Conservation (phyloP, 2,113 vertebrate species). For the Fregetta grallaria region DNA sequence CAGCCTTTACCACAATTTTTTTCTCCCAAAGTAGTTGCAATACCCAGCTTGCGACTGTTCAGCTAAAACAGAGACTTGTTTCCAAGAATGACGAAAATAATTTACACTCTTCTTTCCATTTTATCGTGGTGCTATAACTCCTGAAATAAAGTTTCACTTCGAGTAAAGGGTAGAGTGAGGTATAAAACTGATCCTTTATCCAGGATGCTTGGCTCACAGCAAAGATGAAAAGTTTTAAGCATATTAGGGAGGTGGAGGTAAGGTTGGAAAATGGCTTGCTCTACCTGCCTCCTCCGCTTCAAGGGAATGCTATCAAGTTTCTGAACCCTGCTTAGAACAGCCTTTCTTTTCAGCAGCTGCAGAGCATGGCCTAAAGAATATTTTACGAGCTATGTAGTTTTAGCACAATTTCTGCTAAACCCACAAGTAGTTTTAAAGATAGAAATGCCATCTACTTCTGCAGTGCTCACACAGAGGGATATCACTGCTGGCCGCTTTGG, state of each 20-base stretch:
- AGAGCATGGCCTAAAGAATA: rapidly evolving
- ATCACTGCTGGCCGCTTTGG: not conserved
- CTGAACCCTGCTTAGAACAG: not conserved
- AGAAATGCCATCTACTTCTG: not conserved
- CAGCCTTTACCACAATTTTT: not conserved
- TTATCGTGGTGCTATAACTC: not conserved
- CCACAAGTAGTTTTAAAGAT: not conserved
- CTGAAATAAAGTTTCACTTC: not conserved
- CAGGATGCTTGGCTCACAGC: not conserved
- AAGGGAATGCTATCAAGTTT: not conserved
- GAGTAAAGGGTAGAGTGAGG: not conserved
- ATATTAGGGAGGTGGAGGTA: not conserved
- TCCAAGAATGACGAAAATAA: not conserved
- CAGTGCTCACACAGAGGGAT: not conserved
- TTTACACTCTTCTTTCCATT: not conserved
- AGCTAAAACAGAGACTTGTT: not conserved
- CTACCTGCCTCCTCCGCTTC: not conserved
- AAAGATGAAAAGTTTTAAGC: not conserved
- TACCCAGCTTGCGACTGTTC: not conserved
- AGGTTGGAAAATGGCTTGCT: not conserved
- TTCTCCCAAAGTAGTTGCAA: not conserved
- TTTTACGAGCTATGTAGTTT: not conserved
- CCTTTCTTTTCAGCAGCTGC: not conserved
- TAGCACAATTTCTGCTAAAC: not conserved
- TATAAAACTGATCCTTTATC: not conserved